Percentiles rank a stretch among this genome's conserved stretches.
Conservation (phyloP, 2,888 invertebrate species). For the Alviniconcha strummeri region DNA sequence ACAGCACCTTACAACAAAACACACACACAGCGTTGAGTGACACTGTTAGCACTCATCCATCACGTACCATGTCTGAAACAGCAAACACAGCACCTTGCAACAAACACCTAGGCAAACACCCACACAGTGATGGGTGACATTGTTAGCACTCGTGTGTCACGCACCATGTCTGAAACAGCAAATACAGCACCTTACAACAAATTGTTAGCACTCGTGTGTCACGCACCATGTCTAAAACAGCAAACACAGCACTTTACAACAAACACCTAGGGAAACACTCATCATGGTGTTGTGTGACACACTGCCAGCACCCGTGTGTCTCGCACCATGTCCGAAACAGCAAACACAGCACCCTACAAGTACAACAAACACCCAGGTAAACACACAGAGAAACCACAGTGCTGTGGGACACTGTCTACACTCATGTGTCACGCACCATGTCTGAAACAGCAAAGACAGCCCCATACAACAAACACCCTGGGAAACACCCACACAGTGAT, state of each 20-base stretch:
- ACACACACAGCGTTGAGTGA: slow-evolving; percentile 66
- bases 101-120: neutral
- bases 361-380: neutral
- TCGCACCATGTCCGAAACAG: slow-evolving; percentile 13
- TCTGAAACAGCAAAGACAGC: too few relatives aligned
- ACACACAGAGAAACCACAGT: too few relatives aligned
- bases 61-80: slow-evolving; percentile 22
- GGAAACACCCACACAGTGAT: too few relatives aligned
- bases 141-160: neutral
- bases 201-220: slow-evolving; percentile 9
- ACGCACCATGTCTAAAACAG: neutral
- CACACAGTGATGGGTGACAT: too few relatives aligned
- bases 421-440: too few relatives aligned
- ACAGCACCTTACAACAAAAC: too few relatives aligned
- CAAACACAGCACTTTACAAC: neutral
- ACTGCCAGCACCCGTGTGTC: slow-evolving; percentile 62
- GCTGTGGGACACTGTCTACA: too few relatives aligned
- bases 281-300: slow-evolving; percentile 70
- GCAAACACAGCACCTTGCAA: neutral
- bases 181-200: too few relatives aligned
- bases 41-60: slow-evolving; percentile 63
- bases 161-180: neutral
- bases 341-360: neutral
- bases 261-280: too few relatives aligned
- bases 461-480: too few relatives aligned